Evolutionary conservation across 1,140 invertebrate species (phyloP), one percentile per base, ranked within the genome.

Genomic region (Dolichoris vasculosae): DNA sequence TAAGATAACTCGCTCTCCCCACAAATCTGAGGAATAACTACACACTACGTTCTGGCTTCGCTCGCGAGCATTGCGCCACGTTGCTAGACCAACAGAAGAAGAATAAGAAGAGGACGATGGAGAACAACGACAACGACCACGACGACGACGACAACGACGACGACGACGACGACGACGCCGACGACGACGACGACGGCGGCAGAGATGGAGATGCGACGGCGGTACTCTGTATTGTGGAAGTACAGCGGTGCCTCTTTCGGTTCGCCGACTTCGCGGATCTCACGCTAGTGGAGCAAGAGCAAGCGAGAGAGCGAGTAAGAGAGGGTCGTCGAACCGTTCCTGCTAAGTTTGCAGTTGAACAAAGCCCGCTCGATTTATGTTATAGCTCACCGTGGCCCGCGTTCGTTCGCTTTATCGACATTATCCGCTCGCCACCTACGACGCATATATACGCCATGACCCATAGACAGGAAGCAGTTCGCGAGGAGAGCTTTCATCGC

Each of bases 361-460:
- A 86, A 86, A 86, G 84, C 84, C 38, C 71, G 71, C 71, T 86
- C 80, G 67, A 85, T 85, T 85, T 81, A 85, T 77, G 78, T 82
- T 80, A 85, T 82, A 40, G 79, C 78, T 30, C 35, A 35, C 23
- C n/a, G 17, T 43, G 8, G 35, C 32, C 64, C 83, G 76, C 59
- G 51, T 48, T 30, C 76, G 51, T 8, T 48, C 69, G 69, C 79
- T 75, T 82, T 85, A 85, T 85, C 84, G 84, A 82, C 84, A 59
- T 76, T 85, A 81, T 85, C 67, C 73, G 26, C 79, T 75, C 48
- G 79, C 84, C 79, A 81, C 79, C 84, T 85, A 80, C 83, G 77
- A 43, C 32, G 35, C 67, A 9, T 40, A 38, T n/a, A 51, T 51
- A 51, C 15, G 48, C 48, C 48, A 17, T 9, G 23, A 59, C 23